Percentiles rank a stretch among this genome's conserved stretches.
Conservation (phyloP, 1,140 invertebrate species). For the Aphidius gifuensis region DNA sequence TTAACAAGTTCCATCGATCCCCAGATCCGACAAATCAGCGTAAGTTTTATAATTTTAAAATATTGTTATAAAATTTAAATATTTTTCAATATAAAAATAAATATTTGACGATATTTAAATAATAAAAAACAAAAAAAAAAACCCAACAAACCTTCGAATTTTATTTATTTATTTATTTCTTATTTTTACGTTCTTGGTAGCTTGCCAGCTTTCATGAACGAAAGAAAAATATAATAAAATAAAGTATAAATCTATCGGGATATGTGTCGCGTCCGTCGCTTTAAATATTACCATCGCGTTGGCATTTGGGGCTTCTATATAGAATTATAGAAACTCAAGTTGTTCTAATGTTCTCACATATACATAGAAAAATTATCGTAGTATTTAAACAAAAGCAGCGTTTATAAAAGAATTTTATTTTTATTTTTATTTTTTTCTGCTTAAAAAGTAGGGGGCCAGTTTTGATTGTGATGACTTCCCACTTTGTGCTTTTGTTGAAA, state of each 20-base stretch:
- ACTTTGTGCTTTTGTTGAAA: too few species aligned
- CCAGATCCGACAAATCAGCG: constrained; percentile 32
- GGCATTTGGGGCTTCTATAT: constrained; percentile 4
- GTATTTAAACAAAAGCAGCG: background rate
- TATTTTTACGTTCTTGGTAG: background rate
- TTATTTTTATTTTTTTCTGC: too few species aligned
- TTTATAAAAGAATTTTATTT: too few species aligned
- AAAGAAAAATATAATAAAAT: constrained; percentile 8
- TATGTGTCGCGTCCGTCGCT: background rate
- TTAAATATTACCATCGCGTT: constrained; percentile 9
- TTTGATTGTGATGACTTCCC: too few species aligned
- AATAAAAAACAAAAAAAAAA: background rate
- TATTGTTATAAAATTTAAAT: too few species aligned
- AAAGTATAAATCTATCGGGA: constrained; percentile 4
- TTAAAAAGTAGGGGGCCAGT: too few species aligned
- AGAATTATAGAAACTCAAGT: background rate
- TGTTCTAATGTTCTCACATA: background rate
- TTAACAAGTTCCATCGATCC: constrained; percentile 58
- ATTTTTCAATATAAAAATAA: too few species aligned
- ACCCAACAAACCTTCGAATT: constrained; percentile 1
- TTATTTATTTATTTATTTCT: constrained; percentile 4
- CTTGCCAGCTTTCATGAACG: constrained; percentile 12
- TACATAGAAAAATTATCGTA: constrained; percentile 1
- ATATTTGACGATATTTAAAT: too few species aligned
- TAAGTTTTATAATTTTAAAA: constrained; percentile 23